Conservation (phyloP, 1,140 invertebrate genomes). For the Hermetia illucens region DNA sequence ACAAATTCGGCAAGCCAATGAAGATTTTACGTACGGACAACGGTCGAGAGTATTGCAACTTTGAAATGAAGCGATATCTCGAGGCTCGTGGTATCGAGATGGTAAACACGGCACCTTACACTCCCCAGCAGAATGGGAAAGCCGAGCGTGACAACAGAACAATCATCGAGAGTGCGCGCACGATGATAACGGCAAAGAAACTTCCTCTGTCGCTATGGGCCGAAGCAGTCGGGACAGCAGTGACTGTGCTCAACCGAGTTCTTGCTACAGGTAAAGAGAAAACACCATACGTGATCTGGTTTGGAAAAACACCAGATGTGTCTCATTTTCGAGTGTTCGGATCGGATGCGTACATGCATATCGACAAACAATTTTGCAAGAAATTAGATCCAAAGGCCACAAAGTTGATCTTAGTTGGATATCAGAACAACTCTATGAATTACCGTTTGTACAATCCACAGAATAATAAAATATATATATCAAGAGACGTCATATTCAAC, state of each 20-base stretch:
- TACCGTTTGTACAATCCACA: no score
- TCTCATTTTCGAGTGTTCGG: constrained; percentile 4
- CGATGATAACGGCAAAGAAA: not conserved
- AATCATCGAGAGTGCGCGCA: constrained; percentile 12
- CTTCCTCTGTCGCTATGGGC: constrained; percentile 13
- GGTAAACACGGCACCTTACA: constrained; percentile 15
- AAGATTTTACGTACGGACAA: constrained; percentile 31
- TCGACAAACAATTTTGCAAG: no score
- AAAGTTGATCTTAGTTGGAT: no score
- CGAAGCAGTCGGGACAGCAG: constrained; percentile 22
- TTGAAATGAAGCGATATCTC: constrained; percentile 18
- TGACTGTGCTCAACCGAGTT: constrained; percentile 23
- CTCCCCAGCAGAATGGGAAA: constrained; percentile 19
- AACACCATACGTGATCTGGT: constrained; percentile 22
- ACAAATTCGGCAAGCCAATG: no score
- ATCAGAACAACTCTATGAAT: no score
- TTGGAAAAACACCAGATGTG: constrained; percentile 7
- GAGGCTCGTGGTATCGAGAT: constrained; percentile 19
- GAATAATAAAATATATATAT: no score
- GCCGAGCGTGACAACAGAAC: constrained; percentile 16
- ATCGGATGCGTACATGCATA: constrained; percentile 1
- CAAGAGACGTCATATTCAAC: no score
- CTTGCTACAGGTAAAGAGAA: constrained; percentile 18
- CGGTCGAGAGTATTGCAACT: constrained; percentile 29
- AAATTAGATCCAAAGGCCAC: no score